These are phyloP conservation scores for Bombus sibiricus DNA, from an alignment of 1,140 invertebrate genomes.

Conservation along the genomic window DNA sequence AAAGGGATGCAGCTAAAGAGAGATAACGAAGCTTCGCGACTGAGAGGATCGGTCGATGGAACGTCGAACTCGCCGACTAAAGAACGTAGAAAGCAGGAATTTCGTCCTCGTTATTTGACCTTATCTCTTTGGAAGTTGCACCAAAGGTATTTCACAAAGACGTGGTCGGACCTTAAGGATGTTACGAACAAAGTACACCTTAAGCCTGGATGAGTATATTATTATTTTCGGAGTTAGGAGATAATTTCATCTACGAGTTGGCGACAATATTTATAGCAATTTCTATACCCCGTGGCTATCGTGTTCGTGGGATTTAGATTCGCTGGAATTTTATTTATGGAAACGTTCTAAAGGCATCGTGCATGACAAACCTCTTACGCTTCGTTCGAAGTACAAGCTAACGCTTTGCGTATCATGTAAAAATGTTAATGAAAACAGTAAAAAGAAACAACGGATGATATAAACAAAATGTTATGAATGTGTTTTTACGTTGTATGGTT, in stretches of 20 bases:
- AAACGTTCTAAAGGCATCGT: neutral
- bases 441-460: no score
- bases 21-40: neutral
- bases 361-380: no score
- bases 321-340: neutral
- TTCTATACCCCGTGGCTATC: neutral
- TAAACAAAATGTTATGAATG: no score
- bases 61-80: neutral
- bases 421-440: no score
- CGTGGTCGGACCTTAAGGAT: neutral
- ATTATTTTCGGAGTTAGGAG: neutral
- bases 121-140: neutral
- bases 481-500: no score
- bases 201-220: no score
- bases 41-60: neutral
- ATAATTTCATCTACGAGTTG: neutral
- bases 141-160: neutral
- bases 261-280: neutral
- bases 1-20: neutral
- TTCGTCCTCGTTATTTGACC: slow-evolving; percentile 15
- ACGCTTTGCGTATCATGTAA: no score
- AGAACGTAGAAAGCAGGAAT: neutral
- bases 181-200: neutral
- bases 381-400: no score
- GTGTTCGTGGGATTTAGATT: neutral